Conservation (phyloP, 2,113 vertebrate genomes). For the Hemichromis elongatus region DNA sequence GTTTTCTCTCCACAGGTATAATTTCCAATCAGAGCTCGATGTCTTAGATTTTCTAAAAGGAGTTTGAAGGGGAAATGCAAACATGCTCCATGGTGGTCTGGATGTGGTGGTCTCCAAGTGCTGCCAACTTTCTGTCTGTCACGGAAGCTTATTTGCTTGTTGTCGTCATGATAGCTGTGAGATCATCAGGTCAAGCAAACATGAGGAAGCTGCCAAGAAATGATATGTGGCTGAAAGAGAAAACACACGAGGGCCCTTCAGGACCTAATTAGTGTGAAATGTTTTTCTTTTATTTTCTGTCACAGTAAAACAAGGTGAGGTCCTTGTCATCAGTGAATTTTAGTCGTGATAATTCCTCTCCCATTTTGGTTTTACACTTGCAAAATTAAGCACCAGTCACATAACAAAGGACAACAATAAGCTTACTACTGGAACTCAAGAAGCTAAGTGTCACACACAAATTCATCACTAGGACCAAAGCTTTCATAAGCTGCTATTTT, state of each 20-base stretch:
- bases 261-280: conserved; percentile 66
- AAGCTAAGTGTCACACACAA: rapidly evolving
- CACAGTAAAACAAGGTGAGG: conserved; percentile 10
- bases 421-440: neutral
- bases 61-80: neutral
- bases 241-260: neutral
- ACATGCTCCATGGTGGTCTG: rapidly evolving
- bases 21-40: neutral
- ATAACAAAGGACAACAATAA: neutral
- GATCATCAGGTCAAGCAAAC: conserved; percentile 50
- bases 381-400: neutral
- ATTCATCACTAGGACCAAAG: neutral
- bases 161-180: conserved; percentile 35
- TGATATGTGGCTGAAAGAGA: neutral
- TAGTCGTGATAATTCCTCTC: neutral
- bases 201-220: conserved; percentile 50
- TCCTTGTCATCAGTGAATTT: neutral
- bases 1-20: neutral
- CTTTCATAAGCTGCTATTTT: neutral
- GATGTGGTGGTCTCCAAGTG: neutral
- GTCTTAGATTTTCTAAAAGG: neutral
- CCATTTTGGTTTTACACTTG: neutral
- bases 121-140: neutral
- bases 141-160: conserved; percentile 47
- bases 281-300: conserved; percentile 5